These are phyloP conservation scores for Hipposideros larvatus DNA, from an alignment of 2,797 vertebrate genomes.

Conservation along the genomic window DNA sequence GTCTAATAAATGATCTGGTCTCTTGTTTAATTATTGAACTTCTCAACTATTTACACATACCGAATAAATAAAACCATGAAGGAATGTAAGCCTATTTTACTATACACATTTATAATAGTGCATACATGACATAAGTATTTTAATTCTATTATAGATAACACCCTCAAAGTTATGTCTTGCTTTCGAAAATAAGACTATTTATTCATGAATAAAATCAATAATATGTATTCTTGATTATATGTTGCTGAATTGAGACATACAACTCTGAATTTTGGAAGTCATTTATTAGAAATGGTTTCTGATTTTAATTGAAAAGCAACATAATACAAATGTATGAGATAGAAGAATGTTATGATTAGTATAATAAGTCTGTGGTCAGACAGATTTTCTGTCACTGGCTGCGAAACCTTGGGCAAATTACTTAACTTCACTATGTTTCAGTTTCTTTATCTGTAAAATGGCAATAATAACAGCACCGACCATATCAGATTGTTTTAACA, in stretches of 20 bases:
- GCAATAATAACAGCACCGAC: background rate
- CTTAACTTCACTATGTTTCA: background rate
- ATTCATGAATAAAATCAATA: background rate
- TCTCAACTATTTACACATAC: background rate
- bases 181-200: background rate
- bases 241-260: background rate
- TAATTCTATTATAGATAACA: background rate
- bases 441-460: background rate
- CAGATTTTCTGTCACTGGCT: background rate
- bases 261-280: background rate
- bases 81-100: background rate
- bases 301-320: background rate
- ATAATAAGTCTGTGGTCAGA: background rate
- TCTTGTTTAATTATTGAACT: background rate
- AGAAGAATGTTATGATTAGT: background rate
- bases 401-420: background rate
- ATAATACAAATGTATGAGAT: background rate
- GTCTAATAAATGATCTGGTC: background rate
- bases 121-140: background rate
- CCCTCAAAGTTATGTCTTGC: background rate
- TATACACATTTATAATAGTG: background rate
- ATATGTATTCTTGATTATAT: background rate
- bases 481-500: background rate
- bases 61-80: background rate
- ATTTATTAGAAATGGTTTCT: conserved; percentile 6